A percentile compares a stretch with the other conserved stretches of the same genome.
phyloP scores from a whole-genome alignment of 2,797 vertebrate species.

The Cyprinodon diabolis region DNA sequence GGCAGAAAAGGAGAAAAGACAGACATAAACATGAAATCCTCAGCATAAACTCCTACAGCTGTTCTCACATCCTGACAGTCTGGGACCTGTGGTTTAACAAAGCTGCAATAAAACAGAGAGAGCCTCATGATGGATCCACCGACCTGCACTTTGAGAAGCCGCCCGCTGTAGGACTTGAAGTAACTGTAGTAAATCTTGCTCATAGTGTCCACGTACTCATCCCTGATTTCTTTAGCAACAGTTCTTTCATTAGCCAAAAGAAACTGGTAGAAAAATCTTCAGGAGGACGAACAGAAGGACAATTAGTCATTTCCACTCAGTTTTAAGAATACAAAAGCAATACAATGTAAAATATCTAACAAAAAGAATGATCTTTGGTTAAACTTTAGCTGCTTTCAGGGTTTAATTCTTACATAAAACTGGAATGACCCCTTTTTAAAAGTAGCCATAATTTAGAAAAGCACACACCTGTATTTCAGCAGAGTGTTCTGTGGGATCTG shows the following conservation, averaged over 20 bases:
- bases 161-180: slow-evolving; percentile 91
- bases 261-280: slow-evolving; percentile 94
- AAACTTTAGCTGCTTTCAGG: not conserved
- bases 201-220: slow-evolving; percentile 93
- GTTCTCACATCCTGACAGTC: not conserved
- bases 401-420: not conserved
- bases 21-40: not conserved
- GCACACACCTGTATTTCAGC: slow-evolving; percentile 87
- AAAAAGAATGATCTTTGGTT: not conserved
- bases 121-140: slow-evolving; percentile 22
- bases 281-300: not conserved
- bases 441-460: not conserved
- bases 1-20: not conserved
- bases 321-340: not conserved
- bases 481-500: slow-evolving; percentile 94
- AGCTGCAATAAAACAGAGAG: not conserved
- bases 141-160: slow-evolving; percentile 94
- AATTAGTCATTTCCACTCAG: not conserved
- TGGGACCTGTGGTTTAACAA: not conserved
- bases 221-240: slow-evolving; percentile 90
- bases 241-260: slow-evolving; percentile 90
- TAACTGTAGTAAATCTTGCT: slow-evolving; percentile 94
- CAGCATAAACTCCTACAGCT: no score
- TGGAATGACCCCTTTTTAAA: not conserved
- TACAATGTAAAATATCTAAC: not conserved